phyloP scores from a whole-genome alignment of 2,797 vertebrate genomes.

The Euthynnus affinis region DNA sequence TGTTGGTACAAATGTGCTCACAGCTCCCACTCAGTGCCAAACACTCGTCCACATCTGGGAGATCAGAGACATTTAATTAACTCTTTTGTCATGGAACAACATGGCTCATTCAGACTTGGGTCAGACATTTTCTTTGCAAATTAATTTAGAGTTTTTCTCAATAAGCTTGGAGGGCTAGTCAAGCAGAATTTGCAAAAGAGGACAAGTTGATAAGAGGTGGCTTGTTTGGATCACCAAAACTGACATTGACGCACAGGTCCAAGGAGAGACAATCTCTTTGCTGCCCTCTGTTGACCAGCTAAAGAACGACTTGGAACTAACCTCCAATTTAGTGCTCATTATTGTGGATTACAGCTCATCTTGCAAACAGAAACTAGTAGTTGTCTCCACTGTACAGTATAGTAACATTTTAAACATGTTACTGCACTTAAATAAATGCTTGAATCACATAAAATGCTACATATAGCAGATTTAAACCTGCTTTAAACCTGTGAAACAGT shows the following conservation, averaged over 20 bases:
- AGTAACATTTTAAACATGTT: background rate
- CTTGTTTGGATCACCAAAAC: slow-evolving; percentile 9
- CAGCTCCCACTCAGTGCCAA: slow-evolving; percentile 74
- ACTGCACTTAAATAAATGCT: background rate
- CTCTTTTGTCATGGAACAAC: slow-evolving; percentile 1
- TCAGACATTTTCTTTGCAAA: slow-evolving; percentile 3
- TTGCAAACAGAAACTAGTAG: background rate
- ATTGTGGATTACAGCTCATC: background rate
- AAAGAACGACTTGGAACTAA: background rate
- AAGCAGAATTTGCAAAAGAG: slow-evolving; percentile 6
- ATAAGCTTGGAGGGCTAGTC: background rate
- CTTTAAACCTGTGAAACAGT: too few species aligned
- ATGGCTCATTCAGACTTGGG: background rate
- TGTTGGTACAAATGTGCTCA: slow-evolving; percentile 86
- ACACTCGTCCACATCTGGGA: slow-evolving; percentile 87
- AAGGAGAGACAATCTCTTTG: background rate
- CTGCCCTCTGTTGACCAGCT: background rate
- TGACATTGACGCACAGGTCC: background rate
- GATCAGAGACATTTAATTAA: slow-evolving; percentile 40
- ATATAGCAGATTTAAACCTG: too few species aligned
- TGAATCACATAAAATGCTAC: too few species aligned
- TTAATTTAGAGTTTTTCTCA: slow-evolving; percentile 3
- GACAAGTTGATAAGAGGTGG: background rate
- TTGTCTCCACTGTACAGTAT: background rate
- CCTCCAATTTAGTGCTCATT: background rate